Percentiles rank a stretch among this genome's conserved stretches.
Evolutionary conservation across 2,797 vertebrate species (phyloP).

Genomic region (Octomys mimax): DNA sequence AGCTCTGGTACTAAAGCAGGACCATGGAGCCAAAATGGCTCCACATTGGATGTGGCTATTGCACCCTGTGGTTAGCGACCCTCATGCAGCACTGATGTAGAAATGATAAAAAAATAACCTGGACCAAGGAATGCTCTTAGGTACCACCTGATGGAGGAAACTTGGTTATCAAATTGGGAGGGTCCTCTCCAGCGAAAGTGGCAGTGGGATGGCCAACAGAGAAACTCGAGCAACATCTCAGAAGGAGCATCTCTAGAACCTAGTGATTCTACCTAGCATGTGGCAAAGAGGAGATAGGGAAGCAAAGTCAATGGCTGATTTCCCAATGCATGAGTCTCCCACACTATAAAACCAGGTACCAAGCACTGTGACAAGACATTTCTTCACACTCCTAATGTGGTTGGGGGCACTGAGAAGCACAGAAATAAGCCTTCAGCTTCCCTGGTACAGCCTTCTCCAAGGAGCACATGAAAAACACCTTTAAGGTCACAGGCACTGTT

Average conservation of each 20-base stretch:
- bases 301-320: background rate
- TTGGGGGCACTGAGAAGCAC: background rate
- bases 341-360: background rate
- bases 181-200: background rate
- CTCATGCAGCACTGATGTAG: accelerated
- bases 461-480: background rate
- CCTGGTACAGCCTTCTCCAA: background rate
- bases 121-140: background rate
- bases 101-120: background rate
- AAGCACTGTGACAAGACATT: background rate
- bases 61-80: background rate
- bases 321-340: background rate
- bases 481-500: accelerated
- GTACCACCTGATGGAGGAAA: background rate
- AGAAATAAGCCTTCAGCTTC: background rate
- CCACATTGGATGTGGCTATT: accelerated
- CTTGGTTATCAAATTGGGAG: accelerated
- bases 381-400: background rate
- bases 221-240: background rate
- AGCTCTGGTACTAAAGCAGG: background rate
- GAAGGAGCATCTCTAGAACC: background rate
- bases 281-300: background rate
- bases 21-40: accelerated
- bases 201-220: background rate
- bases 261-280: accelerated